Conservation (phyloP, 2,888 invertebrate species). For the Parnassius smintheus region DNA sequence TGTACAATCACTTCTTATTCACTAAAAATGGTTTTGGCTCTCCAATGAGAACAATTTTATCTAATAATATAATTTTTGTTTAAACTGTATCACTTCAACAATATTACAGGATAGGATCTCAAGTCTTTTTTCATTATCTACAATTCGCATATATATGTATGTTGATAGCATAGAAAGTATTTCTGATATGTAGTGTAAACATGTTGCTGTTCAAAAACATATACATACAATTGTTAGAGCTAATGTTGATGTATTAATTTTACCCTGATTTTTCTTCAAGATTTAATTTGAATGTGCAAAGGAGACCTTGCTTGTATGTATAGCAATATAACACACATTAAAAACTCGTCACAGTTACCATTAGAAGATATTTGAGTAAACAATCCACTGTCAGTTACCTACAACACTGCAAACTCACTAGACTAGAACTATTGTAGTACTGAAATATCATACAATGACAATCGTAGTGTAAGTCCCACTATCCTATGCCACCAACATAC, state of each 20-base stretch:
- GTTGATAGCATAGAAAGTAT: constrained; percentile 49
- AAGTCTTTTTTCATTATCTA: constrained; percentile 60
- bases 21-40: constrained; percentile 14
- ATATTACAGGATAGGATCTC: constrained; percentile 46
- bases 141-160: constrained; percentile 41
- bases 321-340: not conserved
- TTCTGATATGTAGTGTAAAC: constrained; percentile 54
- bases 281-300: constrained; percentile 4
- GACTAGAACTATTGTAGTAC: constrained; percentile 24
- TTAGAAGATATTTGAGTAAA: not conserved
- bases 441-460: constrained; percentile 12
- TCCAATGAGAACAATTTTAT: constrained; percentile 17
- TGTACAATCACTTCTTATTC: constrained; percentile 17
- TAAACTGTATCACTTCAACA: constrained; percentile 60
- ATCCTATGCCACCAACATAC: constrained; percentile 46
- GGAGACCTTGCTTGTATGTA: not conserved
- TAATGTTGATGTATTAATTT: constrained; percentile 17
- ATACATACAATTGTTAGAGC: not conserved
- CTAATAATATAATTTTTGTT: constrained; percentile 31
- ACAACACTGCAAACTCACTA: constrained; percentile 10
- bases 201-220: not conserved
- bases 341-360: not conserved
- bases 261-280: constrained; percentile 27
- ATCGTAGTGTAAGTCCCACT: constrained; percentile 22
- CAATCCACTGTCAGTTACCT: constrained; percentile 11